These are phyloP conservation scores for Potorous gilbertii DNA, from an alignment of 2,797 vertebrate species.

Conservation along the genomic window DNA sequence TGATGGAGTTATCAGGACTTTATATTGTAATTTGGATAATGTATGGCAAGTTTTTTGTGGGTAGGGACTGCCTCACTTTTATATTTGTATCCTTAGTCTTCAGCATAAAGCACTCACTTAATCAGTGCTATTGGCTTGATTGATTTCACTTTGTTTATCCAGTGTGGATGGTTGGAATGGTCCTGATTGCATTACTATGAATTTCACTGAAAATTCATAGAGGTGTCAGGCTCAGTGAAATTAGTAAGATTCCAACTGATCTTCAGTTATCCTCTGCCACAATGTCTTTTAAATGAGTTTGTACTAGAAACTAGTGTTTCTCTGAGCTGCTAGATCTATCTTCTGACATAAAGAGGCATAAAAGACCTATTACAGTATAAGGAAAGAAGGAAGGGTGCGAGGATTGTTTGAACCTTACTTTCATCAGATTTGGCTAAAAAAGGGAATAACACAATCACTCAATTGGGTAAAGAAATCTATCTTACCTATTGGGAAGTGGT, in stretches of 20 bases:
- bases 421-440: neutral
- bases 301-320: neutral
- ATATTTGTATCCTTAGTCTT: neutral
- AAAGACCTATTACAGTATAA: neutral
- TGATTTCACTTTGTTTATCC: neutral
- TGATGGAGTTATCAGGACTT: neutral
- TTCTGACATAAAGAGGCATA: neutral
- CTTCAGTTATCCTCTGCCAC: neutral
- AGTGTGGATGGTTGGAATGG: neutral
- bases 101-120: neutral
- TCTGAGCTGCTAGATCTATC: neutral
- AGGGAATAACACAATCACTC: neutral
- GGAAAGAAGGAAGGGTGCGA: neutral
- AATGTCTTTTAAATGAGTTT: neutral
- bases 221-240: neutral
- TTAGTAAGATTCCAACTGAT: neutral
- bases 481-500: neutral
- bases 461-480: neutral
- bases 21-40: neutral
- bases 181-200: neutral
- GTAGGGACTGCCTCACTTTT: neutral
- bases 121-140: neutral
- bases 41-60: neutral
- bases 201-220: neutral
- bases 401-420: neutral